Evolutionary conservation across 2,113 vertebrate species (phyloP).

Genomic region (Triplophysa dalaica): DNA sequence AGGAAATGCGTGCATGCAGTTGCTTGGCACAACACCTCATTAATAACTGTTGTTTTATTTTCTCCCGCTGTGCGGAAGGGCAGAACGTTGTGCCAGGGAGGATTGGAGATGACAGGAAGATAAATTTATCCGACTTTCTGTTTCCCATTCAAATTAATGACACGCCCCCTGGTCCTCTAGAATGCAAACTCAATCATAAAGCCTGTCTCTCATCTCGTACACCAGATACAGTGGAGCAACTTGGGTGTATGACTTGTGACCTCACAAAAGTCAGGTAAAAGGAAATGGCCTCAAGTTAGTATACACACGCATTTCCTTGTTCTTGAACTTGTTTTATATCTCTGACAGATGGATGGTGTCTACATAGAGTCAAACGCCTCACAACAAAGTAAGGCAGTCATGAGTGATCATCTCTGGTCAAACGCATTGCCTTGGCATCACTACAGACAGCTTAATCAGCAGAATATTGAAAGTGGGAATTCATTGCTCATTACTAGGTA

Average conservation of each 20-base stretch:
- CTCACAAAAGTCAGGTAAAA: too few relatives aligned
- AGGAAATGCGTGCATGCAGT: conserved; percentile 71
- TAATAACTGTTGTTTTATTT: conserved; percentile 76
- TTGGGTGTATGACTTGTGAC: background rate
- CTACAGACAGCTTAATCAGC: conserved; percentile 29
- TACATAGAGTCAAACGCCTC: conserved; percentile 2
- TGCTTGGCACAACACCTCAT: conserved; percentile 78
- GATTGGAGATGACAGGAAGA: conserved; percentile 73
- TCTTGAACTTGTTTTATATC: background rate
- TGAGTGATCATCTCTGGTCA: conserved; percentile 40
- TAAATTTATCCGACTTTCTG: conserved; percentile 74
- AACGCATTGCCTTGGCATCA: conserved; percentile 16
- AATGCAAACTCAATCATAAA: conserved; percentile 37
- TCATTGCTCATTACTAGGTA: conserved; percentile 46
- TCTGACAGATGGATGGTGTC: conserved; percentile 33
- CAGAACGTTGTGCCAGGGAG: conserved; percentile 60
- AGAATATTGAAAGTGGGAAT: conserved; percentile 41
- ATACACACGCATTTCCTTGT: background rate
- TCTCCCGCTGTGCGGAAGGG: conserved; percentile 52
- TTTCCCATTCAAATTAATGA: conserved; percentile 66
- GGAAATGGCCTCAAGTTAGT: too few relatives aligned
- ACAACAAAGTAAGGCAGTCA: conserved; percentile 29
- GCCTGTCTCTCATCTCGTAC: conserved; percentile 48
- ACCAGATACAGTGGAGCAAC: background rate
- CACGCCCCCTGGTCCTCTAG: conserved; percentile 25